These are phyloP conservation scores for Capromys pilorides DNA, from an alignment of 2,797 vertebrate species.

Conservation along the genomic window DNA sequence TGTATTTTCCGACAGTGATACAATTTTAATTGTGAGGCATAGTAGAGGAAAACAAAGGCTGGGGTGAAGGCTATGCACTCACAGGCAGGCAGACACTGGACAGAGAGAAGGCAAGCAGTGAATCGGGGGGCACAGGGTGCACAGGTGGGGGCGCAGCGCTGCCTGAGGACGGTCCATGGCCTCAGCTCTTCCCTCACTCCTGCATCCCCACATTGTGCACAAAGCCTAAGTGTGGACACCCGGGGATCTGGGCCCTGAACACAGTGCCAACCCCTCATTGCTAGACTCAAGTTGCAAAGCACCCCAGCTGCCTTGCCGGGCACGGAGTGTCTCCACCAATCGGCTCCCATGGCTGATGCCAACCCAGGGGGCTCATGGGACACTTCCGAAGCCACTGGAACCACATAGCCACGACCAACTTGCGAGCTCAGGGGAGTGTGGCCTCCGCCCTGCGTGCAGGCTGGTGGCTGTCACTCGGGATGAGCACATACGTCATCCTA, in stretches of 20 bases:
- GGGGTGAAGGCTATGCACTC: not conserved
- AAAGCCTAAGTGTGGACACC: not conserved
- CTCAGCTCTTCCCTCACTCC: not conserved
- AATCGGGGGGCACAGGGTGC: not conserved
- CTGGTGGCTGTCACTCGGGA: fast-evolving
- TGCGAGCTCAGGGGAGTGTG: not conserved
- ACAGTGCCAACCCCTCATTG: too few relatives aligned
- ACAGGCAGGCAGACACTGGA: not conserved
- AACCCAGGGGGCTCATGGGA: not conserved
- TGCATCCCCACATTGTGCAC: not conserved
- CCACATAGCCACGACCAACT: not conserved
- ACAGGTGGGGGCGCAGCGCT: not conserved
- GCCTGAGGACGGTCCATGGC: not conserved
- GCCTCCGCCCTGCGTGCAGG: not conserved
- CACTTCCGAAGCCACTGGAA: not conserved
- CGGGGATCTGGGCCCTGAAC: not conserved
- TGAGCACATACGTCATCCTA: not conserved
- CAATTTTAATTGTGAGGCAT: not conserved
- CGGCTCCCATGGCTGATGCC: fast-evolving
- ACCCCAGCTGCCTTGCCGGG: not conserved
- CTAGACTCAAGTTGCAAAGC: not conserved
- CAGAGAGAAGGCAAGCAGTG: not conserved
- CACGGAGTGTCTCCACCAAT: not conserved
- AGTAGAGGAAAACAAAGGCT: not conserved
- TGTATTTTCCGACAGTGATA: not conserved